phyloP scores from a whole-genome alignment of 2,888 invertebrate genomes.

The Mythimna vitellina region DNA sequence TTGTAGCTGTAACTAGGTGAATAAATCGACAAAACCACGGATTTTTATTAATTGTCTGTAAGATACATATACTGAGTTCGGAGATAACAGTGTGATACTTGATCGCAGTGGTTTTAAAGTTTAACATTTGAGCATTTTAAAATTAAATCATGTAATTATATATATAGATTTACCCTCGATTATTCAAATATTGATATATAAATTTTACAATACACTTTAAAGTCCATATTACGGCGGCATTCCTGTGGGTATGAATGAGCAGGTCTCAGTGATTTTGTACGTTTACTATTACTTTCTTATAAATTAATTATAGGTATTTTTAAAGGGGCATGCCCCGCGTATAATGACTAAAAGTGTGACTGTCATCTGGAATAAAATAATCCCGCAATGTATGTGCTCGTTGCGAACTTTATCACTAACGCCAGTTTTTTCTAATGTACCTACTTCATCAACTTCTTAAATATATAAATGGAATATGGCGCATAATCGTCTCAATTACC shows the following conservation, averaged over 20 bases:
- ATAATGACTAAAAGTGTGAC: constrained; percentile 8
- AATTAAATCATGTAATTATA: constrained; percentile 64
- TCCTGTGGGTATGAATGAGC: constrained; percentile 72
- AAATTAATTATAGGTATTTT: constrained; percentile 46
- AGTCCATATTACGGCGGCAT: constrained; percentile 65
- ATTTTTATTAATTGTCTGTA: constrained; percentile 36
- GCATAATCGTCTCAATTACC: constrained; percentile 32
- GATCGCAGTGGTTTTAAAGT: constrained; percentile 44
- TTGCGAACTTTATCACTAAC: constrained; percentile 37
- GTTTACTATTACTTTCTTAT: constrained; percentile 45
- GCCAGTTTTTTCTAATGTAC: constrained; percentile 48
- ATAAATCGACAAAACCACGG: constrained; percentile 28
- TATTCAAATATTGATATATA: constrained; percentile 54
- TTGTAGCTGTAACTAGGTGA: constrained; percentile 45
- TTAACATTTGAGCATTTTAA: constrained; percentile 52
- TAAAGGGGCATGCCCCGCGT: constrained; percentile 29
- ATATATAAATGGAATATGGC: constrained; percentile 41
- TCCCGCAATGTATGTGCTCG: constrained; percentile 11
- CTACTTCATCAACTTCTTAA: constrained; percentile 33
- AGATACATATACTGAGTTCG: constrained; percentile 12
- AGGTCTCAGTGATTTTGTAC: constrained; percentile 68
- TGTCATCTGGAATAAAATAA: constrained; percentile 23
- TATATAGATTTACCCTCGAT: constrained; percentile 45
- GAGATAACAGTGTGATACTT: constrained; percentile 38
- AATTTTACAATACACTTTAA: constrained; percentile 38